Conservation (phyloP, 2,888 invertebrate species). For the Epiblema foenella region DNA sequence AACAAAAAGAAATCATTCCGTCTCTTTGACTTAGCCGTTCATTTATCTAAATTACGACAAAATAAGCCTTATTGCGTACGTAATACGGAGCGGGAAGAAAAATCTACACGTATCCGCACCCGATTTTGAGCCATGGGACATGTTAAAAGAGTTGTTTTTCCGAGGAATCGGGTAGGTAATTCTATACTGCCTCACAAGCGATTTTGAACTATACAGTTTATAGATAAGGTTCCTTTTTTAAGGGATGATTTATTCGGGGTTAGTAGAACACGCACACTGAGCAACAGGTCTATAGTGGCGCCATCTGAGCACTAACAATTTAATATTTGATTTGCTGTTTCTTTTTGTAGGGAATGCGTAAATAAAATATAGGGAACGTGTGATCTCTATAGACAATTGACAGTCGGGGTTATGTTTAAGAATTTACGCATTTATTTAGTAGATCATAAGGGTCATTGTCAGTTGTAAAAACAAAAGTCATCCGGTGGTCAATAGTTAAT, state of each 20-base stretch:
- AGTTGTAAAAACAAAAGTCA: too few species aligned
- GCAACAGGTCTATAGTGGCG: conserved; percentile 70
- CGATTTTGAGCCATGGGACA: not conserved
- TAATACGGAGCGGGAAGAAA: conserved; percentile 52
- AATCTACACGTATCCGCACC: not conserved
- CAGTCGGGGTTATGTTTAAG: too few species aligned
- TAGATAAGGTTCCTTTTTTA: conserved; percentile 49
- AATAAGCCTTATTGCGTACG: conserved; percentile 48
- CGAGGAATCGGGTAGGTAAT: not conserved
- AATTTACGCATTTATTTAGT: too few species aligned
- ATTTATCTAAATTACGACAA: conserved; percentile 40
- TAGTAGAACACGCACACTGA: conserved; percentile 61
- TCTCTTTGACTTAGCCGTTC: conserved; percentile 30
- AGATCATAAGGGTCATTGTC: too few species aligned
- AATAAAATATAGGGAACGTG: conserved; percentile 24
- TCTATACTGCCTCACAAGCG: conserved; percentile 32
- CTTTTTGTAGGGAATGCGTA: not conserved
- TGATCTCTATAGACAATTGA: not conserved
- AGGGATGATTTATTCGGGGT: conserved; percentile 56
- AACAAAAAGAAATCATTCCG: conserved; percentile 38
- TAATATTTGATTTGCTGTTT: conserved; percentile 43
- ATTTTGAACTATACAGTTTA: conserved; percentile 48
- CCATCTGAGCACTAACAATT: conserved; percentile 60
- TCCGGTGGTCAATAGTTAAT: too few species aligned
- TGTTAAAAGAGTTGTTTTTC: not conserved